phyloP scores from a whole-genome alignment of 2,888 invertebrate species.

The Priocnemis perturbator region DNA sequence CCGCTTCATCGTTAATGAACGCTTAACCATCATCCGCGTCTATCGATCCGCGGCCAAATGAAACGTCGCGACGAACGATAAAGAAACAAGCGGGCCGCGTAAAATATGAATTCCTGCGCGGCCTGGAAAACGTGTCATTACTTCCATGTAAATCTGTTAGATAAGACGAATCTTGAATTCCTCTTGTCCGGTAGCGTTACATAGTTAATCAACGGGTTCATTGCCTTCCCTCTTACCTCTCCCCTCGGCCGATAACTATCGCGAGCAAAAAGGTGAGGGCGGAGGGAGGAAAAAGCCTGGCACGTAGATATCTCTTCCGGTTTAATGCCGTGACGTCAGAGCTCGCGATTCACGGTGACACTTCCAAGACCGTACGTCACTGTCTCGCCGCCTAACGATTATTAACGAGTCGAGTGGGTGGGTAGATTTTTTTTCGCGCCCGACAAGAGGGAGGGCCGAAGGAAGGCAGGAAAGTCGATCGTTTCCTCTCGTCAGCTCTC shows the following conservation, averaged over 20 bases:
- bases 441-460: background rate
- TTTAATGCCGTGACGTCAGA: constrained; percentile 34
- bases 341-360: constrained; percentile 22
- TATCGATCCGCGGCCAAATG: too few species aligned
- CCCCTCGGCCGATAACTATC: constrained; percentile 4
- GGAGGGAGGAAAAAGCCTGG: background rate
- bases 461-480: background rate
- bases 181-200: background rate
- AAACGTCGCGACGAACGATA: too few species aligned
- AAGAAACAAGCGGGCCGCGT: too few species aligned
- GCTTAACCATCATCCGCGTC: too few species aligned
- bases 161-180: background rate
- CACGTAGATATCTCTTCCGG: constrained; percentile 33
- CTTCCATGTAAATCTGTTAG: too few species aligned
- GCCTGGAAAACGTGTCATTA: too few species aligned
- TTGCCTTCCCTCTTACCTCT: too few species aligned
- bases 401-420: constrained; percentile 46
- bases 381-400: constrained; percentile 55
- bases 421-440: constrained; percentile 23
- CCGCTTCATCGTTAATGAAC: too few species aligned
- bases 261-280: background rate
- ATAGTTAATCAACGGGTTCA: constrained; percentile 2
- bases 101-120: too few species aligned
- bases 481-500: too few species aligned
- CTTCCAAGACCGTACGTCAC: constrained; percentile 35